Percentiles rank a stretch among this genome's conserved stretches.
These are phyloP conservation scores for Limenitis camilla DNA, from an alignment of 2,888 invertebrate genomes.

Conservation along the genomic window DNA sequence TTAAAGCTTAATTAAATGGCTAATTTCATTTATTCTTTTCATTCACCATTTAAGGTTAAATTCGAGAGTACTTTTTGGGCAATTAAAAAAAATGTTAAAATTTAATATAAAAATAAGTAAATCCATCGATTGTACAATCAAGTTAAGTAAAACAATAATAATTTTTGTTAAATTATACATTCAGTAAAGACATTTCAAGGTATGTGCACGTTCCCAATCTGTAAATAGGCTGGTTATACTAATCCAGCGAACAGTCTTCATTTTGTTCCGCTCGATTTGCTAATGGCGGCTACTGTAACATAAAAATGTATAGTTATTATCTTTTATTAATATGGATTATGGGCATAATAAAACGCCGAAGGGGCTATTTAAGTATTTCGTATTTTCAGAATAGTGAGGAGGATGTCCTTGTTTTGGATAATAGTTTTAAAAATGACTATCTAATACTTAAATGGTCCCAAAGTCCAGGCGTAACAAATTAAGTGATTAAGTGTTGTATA, in stretches of 20 bases:
- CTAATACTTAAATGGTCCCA: too few species aligned
- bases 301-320: constrained; percentile 6
- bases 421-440: too few species aligned
- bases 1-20: too few species aligned
- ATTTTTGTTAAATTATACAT: constrained; percentile 1
- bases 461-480: too few species aligned
- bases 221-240: constrained; percentile 32
- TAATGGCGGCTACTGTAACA: constrained; percentile 68
- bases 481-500: too few species aligned
- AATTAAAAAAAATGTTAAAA: too few species aligned
- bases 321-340: background rate
- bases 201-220: constrained; percentile 34
- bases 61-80: too few species aligned
- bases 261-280: constrained; percentile 48
- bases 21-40: too few species aligned
- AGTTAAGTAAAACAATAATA: background rate
- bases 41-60: too few species aligned
- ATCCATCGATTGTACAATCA: background rate
- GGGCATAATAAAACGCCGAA: background rate
- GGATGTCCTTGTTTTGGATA: too few species aligned
- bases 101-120: background rate
- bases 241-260: constrained; percentile 48
- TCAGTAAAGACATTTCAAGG: constrained; percentile 29
- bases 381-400: too few species aligned
- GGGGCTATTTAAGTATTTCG: too few species aligned